Evolutionary conservation across 2,797 vertebrate genomes (phyloP).

Genomic region (Anniella stebbinsi): DNA sequence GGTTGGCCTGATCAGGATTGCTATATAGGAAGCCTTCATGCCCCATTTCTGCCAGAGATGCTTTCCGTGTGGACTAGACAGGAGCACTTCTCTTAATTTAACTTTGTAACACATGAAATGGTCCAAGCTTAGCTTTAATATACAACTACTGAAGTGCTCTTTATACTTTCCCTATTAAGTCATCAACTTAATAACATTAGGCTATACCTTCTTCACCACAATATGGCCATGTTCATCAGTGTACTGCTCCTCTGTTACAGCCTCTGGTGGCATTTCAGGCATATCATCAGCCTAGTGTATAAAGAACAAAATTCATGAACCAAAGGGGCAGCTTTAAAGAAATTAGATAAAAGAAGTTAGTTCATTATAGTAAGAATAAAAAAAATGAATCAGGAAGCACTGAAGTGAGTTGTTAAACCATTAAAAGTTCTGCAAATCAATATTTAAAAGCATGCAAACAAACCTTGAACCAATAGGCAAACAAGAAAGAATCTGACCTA

Average conservation of each 20-base stretch:
- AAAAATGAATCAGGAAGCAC: conserved; percentile 1
- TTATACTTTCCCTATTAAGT: neutral
- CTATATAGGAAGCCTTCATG: neutral
- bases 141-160: neutral
- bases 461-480: conserved; percentile 36
- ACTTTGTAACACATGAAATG: neutral
- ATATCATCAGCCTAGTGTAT: conserved; percentile 87
- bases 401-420: conserved; percentile 40
- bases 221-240: conserved; percentile 92
- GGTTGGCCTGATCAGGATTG: neutral
- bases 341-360: conserved; percentile 12
- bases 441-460: conserved; percentile 67
- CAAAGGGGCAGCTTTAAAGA: neutral
- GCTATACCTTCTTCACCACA: conserved; percentile 93
- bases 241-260: conserved; percentile 93
- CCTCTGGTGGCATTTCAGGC: conserved; percentile 89
- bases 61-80: neutral
- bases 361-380: conserved; percentile 48
- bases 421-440: conserved; percentile 50
- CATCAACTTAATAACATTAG: neutral
- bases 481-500: conserved; percentile 10
- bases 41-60: neutral
- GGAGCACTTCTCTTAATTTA: neutral
- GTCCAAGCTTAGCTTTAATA: neutral
- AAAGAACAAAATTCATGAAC: conserved; percentile 48